Percentiles rank a stretch among this genome's conserved stretches.
These are phyloP conservation scores for Pseudorhombus dupliciocellatus DNA, from an alignment of 2,113 vertebrate species.

Conservation along the genomic window DNA sequence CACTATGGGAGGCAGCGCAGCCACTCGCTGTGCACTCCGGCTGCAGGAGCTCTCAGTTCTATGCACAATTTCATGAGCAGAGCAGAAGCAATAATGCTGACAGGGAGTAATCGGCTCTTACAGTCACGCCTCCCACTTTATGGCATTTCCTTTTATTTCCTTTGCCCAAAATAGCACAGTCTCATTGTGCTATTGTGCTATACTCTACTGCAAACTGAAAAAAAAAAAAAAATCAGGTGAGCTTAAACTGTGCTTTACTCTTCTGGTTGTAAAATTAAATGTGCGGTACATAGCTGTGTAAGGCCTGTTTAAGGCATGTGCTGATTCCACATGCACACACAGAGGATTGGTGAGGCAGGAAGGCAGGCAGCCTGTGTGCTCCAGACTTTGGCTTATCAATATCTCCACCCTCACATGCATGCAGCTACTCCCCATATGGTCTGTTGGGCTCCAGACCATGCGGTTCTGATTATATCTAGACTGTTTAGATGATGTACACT, in stretches of 20 bases:
- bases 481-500: constrained; percentile 73
- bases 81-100: constrained; percentile 67
- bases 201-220: constrained; percentile 27
- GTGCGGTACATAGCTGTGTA: background rate
- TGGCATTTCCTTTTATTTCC: constrained; percentile 64
- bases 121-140: constrained; percentile 48
- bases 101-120: constrained; percentile 63
- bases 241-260: constrained; percentile 8
- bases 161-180: constrained; percentile 67
- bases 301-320: too few species aligned
- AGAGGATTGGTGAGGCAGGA: too few species aligned
- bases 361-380: constrained; percentile 10
- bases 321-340: too few species aligned
- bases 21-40: constrained; percentile 7
- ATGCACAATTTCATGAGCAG: constrained; percentile 54
- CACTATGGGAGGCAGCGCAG: constrained; percentile 32
- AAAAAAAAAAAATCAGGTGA: constrained; percentile 3
- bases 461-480: constrained; percentile 73
- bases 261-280: constrained; percentile 3
- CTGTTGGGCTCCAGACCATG: constrained; percentile 64
- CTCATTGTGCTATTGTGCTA: background rate
- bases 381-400: constrained; percentile 57
- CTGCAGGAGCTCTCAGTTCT: constrained; percentile 51
- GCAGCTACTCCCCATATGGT: constrained; percentile 54
- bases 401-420: constrained; percentile 42